Percentiles rank a stretch among this genome's conserved stretches.
phyloP scores from a whole-genome alignment of 2,113 vertebrate genomes.

The Anthoscopus minutus region DNA sequence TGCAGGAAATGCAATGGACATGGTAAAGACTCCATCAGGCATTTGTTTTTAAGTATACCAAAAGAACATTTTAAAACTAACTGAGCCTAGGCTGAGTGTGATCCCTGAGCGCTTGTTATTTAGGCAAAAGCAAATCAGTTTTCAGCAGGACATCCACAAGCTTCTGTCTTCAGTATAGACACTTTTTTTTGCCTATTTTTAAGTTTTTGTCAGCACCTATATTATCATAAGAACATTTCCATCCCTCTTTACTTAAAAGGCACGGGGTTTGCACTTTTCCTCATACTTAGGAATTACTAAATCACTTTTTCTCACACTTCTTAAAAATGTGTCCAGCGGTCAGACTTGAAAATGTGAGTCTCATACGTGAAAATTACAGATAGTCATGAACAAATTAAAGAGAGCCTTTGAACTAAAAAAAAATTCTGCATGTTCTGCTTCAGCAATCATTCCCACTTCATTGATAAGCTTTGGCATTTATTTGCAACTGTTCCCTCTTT shows the following conservation, averaged over 20 bases:
- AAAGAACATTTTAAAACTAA: background rate
- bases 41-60: background rate
- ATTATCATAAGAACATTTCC: background rate
- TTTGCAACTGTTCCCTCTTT: background rate
- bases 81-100: background rate
- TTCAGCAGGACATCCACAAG: background rate
- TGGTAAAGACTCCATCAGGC: background rate
- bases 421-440: background rate
- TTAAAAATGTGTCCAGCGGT: background rate
- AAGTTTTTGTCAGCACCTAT: background rate
- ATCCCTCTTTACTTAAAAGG: background rate
- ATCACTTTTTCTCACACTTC: background rate
- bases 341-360: background rate
- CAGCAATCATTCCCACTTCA: background rate
- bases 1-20: background rate
- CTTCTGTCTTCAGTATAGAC: background rate
- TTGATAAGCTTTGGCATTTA: background rate
- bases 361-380: background rate
- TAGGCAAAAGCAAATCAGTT: conserved; percentile 11
- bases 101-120: background rate
- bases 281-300: background rate
- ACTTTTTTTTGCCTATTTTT: background rate
- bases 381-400: background rate
- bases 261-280: background rate
- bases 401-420: background rate